Conservation (phyloP, 2,888 invertebrate species). For the Caenorhabditis sp. region DNA sequence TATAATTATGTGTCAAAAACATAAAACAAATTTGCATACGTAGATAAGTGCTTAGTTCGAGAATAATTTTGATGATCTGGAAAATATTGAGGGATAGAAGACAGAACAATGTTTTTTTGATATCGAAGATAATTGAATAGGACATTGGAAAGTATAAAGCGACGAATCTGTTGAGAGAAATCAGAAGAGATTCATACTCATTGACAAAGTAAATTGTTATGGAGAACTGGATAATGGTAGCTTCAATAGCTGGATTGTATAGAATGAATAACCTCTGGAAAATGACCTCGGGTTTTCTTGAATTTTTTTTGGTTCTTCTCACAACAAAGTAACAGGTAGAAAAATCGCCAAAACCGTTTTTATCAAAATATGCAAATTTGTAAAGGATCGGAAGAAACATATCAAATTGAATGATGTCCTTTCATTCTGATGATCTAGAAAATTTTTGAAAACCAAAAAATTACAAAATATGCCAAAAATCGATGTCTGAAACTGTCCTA, state of each 20-base stretch:
- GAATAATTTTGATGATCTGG: background rate
- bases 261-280: background rate
- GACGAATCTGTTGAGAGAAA: background rate
- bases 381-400: background rate
- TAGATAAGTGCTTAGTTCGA: background rate
- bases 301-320: too few relatives aligned
- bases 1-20: background rate
- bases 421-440: background rate
- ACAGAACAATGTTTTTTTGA: background rate
- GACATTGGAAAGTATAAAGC: background rate
- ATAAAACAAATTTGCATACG: background rate
- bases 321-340: background rate
- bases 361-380: background rate
- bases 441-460: background rate
- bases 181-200: background rate
- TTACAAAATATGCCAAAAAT: background rate
- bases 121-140: background rate
- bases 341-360: background rate
- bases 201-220: background rate
- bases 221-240: background rate
- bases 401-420: constrained; percentile 4
- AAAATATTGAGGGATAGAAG: background rate
- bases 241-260: background rate
- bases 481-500: background rate
- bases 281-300: too few relatives aligned